Evolutionary conservation across 1,140 invertebrate species (phyloP), one percentile per base, ranked within the genome.

Genomic region (Drosophila biarmipes): DNA sequence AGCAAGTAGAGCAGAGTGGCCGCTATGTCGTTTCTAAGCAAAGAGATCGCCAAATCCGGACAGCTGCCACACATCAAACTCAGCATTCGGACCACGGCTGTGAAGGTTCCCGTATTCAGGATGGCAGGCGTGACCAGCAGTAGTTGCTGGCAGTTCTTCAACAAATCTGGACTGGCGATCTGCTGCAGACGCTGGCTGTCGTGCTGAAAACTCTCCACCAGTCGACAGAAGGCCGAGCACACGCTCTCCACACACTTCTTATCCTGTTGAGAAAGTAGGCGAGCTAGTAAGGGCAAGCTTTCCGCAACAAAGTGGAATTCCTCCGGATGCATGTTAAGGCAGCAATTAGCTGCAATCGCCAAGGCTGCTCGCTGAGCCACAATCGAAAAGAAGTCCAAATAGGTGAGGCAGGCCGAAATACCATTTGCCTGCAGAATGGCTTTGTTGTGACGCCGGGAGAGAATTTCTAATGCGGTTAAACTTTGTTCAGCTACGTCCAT

Each of bases 401-500:
- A 99, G 90, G 96, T 99, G 43, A 99, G 94, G 91, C 98, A 99
- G 6, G 98, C 97, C 17, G 97, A 96, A 4, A 99, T 98, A 21
- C 98, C 98, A 79, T 97, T 94, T 51, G 98, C 98, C 92, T 99
- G 98, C 71, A 99, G 93, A 76, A 99, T 99, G 31, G 98, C 95
- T 93, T 99, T 99, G 79, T 97, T 97, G 93, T 99, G 98, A 73
- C 98, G 93, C n/a, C 97, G 94, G 1, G 98, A 99, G 21, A 99
- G 93, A 96, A 99, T 99, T 92, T 99, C 98, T 19, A 99, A 93
- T 1, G 98, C 98, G 6, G 98, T 99, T 45, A 99, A 93, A 80
- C 97, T 97, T 93, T 99, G 98, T 93, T 99, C 98, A 15, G 98
- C 98, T 5, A 99, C 98, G 93, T 99, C 98, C 98, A 99, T 99